Base-by-base conservation (phyloP, 1,140 invertebrate genomes). In the Philotrypesis tridentata region DNA sequence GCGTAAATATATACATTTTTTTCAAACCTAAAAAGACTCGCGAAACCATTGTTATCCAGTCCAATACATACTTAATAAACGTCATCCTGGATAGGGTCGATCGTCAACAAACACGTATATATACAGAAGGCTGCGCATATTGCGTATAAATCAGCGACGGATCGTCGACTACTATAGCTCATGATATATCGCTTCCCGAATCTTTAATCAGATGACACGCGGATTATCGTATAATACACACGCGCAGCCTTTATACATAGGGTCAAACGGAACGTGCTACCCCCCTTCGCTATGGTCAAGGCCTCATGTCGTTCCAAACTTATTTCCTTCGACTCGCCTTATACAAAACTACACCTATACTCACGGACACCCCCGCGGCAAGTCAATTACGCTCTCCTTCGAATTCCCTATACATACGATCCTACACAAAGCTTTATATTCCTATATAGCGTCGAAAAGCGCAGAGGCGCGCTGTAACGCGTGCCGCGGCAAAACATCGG, bases 151-250 rank as follows among this genome's bases (percentile, higher is more conserved):
- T 60, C 29, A 60, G 29, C 77, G 63, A 63, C 43, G 43, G 23
- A 68, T 60, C 48, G 61, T 5, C 27, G 61, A 60, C 8, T 12
- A 68, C 55, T 72, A n/a, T n/a, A n/a, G n/a, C n/a, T n/a, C n/a
- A n/a, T n/a, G n/a, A n/a, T n/a, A n/a, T 79, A 72, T 72, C 67
- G 68, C 27, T 63, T 61, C 55, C 27, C 31, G 33, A 72, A 79
- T 79, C 78, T 79, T 61, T 79, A 72, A 79, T 79, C 78, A 27
- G 78, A 79, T 79, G 78, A 79, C 78, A 79, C 78, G 78, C 78
- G 11, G 78, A 79, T 72, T 79, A n/a, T 60, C 23, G 29, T n/a
- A 5, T 55, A n/a, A 55, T 55, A 27, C 63, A 17, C 27, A 70
- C 4, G 67, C n/a, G n/a, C n/a, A n/a, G n/a, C n/a, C n/a, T n/a